Conservation (phyloP, 1,140 invertebrate species). For the Platyscapa corneri region DNA sequence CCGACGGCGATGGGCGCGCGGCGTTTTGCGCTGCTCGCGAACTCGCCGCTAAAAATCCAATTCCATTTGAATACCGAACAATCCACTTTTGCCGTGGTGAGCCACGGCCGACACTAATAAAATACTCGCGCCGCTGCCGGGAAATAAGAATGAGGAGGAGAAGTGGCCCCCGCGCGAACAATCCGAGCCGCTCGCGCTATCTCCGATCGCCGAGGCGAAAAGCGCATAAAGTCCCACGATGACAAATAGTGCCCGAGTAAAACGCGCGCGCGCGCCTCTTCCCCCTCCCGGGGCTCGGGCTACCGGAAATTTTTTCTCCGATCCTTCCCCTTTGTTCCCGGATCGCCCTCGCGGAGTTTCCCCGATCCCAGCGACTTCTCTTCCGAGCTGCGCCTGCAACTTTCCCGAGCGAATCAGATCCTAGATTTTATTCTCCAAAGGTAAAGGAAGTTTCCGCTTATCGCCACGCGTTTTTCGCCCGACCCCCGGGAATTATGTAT, state of each 20-base stretch:
- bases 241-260: conserved; percentile 23
- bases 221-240: conserved; percentile 29
- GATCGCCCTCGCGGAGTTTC: too few species aligned
- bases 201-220: conserved; percentile 32
- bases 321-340: background rate
- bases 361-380: too few species aligned
- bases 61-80: conserved; percentile 48
- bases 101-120: conserved; percentile 16
- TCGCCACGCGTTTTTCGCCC: too few species aligned
- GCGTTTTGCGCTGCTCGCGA: background rate
- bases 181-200: conserved; percentile 27
- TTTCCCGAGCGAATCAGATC: too few species aligned
- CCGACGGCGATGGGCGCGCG: too few species aligned
- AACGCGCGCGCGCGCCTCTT: background rate
- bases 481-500: too few species aligned
- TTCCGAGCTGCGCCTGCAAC: too few species aligned
- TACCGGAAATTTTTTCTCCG: too few species aligned
- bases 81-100: conserved; percentile 31
- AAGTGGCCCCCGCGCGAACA: conserved; percentile 6
- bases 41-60: conserved; percentile 36
- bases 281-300: background rate
- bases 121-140: conserved; percentile 3
- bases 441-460: too few species aligned
- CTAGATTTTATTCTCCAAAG: too few species aligned
- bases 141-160: background rate